These are phyloP conservation scores for Erebia palarica DNA, from an alignment of 2,888 invertebrate species.

Conservation along the genomic window DNA sequence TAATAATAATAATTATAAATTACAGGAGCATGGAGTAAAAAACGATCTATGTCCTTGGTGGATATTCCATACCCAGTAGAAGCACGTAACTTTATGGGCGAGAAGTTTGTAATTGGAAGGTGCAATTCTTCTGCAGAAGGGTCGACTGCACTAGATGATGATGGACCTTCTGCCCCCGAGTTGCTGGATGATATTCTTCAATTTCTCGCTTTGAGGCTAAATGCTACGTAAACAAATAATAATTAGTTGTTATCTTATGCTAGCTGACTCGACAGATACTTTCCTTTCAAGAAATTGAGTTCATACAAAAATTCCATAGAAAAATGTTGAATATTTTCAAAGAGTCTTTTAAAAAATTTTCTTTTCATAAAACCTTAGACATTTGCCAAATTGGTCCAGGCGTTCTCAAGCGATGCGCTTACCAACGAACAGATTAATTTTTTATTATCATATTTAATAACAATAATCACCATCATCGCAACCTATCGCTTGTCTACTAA, in stretches of 20 bases:
- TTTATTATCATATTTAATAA: too few relatives aligned
- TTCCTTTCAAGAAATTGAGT: too few relatives aligned
- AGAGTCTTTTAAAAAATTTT: too few relatives aligned
- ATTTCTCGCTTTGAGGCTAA: slow-evolving; percentile 64
- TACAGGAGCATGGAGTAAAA: slow-evolving; percentile 62
- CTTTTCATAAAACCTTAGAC: too few relatives aligned
- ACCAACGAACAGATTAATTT: too few relatives aligned
- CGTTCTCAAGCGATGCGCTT: too few relatives aligned
- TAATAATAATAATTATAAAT: background rate
- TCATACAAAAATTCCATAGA: too few relatives aligned
- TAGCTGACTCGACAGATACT: too few relatives aligned
- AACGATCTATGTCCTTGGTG: slow-evolving; percentile 61
- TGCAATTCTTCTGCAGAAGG: slow-evolving; percentile 71
- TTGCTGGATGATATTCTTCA: slow-evolving; percentile 76
- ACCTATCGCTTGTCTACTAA: too few relatives aligned
- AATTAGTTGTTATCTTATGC: background rate
- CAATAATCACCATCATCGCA: too few relatives aligned
- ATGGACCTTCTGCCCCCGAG: slow-evolving; percentile 70
- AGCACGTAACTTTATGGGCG: slow-evolving; percentile 67
- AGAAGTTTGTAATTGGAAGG: slow-evolving; percentile 71
- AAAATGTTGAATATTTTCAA: too few relatives aligned
- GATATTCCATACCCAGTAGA: slow-evolving; percentile 66
- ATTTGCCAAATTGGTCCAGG: too few relatives aligned
- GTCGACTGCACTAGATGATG: slow-evolving; percentile 62
- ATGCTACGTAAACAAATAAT: slow-evolving; percentile 66